phyloP scores from a whole-genome alignment of 2,888 invertebrate genomes.

The Petrophora chlorosata region DNA sequence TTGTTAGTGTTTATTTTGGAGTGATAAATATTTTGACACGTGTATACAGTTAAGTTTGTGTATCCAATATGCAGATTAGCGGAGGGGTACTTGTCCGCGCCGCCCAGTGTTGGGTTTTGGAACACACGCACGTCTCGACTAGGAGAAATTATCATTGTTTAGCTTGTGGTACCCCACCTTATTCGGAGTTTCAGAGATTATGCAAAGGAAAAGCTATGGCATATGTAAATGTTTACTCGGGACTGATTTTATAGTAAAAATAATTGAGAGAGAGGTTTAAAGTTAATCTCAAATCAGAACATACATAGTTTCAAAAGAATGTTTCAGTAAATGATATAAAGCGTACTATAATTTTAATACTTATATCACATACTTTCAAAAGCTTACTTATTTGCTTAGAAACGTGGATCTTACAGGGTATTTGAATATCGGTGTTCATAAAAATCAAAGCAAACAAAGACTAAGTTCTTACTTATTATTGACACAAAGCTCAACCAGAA shows the following conservation, averaged over 20 bases:
- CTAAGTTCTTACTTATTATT: constrained; percentile 11
- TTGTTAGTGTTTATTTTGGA: constrained; percentile 39
- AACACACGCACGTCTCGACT: constrained; percentile 53
- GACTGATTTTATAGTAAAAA: constrained; percentile 19
- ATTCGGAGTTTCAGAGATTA: constrained; percentile 27
- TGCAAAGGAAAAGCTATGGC: constrained; percentile 24
- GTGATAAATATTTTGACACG: constrained; percentile 33
- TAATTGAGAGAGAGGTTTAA: not conserved
- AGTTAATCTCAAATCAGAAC: not conserved
- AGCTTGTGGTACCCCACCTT: constrained; percentile 49
- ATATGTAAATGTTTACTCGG: constrained; percentile 19
- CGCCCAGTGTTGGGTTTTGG: constrained; percentile 64
- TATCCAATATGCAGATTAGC: constrained; percentile 76
- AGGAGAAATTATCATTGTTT: constrained; percentile 73
- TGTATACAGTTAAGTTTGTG: constrained; percentile 51
- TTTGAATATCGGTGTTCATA: not conserved
- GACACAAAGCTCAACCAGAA: constrained; percentile 9
- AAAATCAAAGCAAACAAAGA: constrained; percentile 11
- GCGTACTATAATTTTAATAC: too few relatives aligned
- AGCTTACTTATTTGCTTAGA: not conserved
- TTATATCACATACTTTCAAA: not conserved
- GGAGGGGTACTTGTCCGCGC: constrained; percentile 67
- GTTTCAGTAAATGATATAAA: too few relatives aligned
- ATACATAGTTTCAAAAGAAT: not conserved
- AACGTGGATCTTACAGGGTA: not conserved